Conservation (phyloP, 1,140 invertebrate species). For the Hormaphis cornu region DNA sequence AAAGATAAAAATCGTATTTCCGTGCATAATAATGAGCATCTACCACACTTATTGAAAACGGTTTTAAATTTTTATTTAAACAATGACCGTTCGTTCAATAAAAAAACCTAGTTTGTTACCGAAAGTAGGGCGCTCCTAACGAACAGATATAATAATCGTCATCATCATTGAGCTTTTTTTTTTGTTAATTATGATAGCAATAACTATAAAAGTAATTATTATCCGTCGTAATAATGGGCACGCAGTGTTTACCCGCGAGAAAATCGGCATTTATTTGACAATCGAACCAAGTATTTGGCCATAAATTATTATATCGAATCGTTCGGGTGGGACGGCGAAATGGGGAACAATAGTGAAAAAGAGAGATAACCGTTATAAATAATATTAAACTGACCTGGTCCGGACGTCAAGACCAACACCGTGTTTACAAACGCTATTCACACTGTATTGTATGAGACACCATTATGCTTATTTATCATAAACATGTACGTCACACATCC, state of each 20-base stretch:
- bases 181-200: too few species aligned
- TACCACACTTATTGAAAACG: too few species aligned
- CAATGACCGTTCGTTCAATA: too few species aligned
- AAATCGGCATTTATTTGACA: constrained; percentile 6
- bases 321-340: not conserved
- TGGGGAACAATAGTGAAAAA: not conserved
- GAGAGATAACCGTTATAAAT: not conserved
- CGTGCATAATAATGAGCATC: too few species aligned
- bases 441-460: not conserved
- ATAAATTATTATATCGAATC: constrained; percentile 1
- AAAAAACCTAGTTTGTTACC: too few species aligned
- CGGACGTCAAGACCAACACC: not conserved
- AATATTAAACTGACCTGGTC: constrained; percentile 3
- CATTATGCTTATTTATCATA: not conserved
- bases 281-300: not conserved
- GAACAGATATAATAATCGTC: too few species aligned
- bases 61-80: too few species aligned
- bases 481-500: not conserved
- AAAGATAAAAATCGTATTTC: too few species aligned
- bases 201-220: too few species aligned
- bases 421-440: constrained; percentile 12
- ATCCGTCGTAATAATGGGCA: not conserved
- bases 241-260: not conserved
- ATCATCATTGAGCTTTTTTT: too few species aligned
- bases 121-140: too few species aligned